Evolutionary conservation across 2,797 vertebrate genomes (phyloP), one percentile per base, ranked within the genome.

Genomic region (Diglossa cyanea): DNA sequence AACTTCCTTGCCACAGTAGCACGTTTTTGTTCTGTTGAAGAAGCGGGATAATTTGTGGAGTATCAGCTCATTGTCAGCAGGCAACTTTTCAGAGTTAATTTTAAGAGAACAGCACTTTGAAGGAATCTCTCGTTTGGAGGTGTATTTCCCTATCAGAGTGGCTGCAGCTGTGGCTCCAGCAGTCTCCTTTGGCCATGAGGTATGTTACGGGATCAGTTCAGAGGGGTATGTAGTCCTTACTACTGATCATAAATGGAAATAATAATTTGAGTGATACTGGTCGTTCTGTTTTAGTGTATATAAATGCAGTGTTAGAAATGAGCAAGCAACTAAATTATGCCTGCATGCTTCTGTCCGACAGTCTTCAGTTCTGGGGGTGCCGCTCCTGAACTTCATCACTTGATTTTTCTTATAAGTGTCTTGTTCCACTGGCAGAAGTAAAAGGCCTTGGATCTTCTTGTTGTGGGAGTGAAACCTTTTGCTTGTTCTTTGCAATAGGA

Each of bases 121-220:
- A 89, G 76, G 51, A 35, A 10, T 73, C 58, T 73, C 28, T 90
- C 19, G 6, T 62, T 86, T 68, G 62, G 70, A 77, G 73, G 35
- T 78, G 51, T 39, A 60, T 83, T 33, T 65, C 28, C 61, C 28
- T 21, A 9, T 66, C 76, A 90, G 33, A 90, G 75, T 40, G 75
- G 73, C 65, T 86, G 72, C 58, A 91, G 67, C 84, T 77, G 61
- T 51, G 92, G 39, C 45, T 94, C 53, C 78, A 61, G 28, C 78
- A 55, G 39, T 42, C 66, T 77, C 37, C 75, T 86, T 75, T 80
- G n/a, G n/a, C 91, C 82, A 88, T 94, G 87, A 92, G 84, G 94
- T 96, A 93, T 0, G 54, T 91, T 75, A 24, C 0, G 7, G 68
- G 51, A 21, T 83, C 0, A 0, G 12, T 44, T 90, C 54, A 60